Base-by-base conservation (phyloP, 2,113 vertebrate species). In the Galemys pyrenaicus region DNA sequence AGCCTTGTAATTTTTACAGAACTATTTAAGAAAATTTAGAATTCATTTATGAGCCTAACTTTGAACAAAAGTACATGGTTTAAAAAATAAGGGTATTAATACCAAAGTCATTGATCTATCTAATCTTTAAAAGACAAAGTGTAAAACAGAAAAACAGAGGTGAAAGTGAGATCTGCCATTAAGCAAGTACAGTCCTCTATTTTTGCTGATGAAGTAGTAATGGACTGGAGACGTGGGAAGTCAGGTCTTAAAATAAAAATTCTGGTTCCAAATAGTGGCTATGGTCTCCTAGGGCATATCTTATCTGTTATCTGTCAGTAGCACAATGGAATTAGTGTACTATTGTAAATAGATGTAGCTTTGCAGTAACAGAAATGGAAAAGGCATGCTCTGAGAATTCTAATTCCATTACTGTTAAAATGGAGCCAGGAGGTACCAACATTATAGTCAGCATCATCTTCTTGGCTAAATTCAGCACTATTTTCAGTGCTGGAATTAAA, bases 241-340 rank as follows among this genome's bases (percentile, higher is more conserved):
- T 67, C 20, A 56, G 75, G 41, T 2, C 80, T 90, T 71, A 73
- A 93, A 87, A 95, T 78, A 94, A 87, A 91, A 89, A 77, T 87
- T 89, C 87, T 95, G 83, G 79, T 78, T 94, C 64, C 54, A 95
- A 54, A 89, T 37, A 94, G 87, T 32, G 65, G 75, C 89, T 93
- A 24, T 22, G 39, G 92, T 94, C 84, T 92, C 71, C 87, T n/a
- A 71, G 58, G 60, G 16, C 44, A 39, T 85, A 89, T 92, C 93
- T 94, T 96, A 94, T 93, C 92, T 96, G 89, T 39, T 94, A 95
- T 94, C 96, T 96, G 95, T 93, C 95, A 96, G 58, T 82, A 96
- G 80, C 68, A 81, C 39, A 92, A 87, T 0, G 80, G 93, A 93
- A 96, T 89, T 81, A 94, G 80, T 70, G 32, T 62, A 71, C 87